Evolutionary conservation across 2,113 vertebrate species (phyloP).

Genomic region (Ovis aries): DNA sequence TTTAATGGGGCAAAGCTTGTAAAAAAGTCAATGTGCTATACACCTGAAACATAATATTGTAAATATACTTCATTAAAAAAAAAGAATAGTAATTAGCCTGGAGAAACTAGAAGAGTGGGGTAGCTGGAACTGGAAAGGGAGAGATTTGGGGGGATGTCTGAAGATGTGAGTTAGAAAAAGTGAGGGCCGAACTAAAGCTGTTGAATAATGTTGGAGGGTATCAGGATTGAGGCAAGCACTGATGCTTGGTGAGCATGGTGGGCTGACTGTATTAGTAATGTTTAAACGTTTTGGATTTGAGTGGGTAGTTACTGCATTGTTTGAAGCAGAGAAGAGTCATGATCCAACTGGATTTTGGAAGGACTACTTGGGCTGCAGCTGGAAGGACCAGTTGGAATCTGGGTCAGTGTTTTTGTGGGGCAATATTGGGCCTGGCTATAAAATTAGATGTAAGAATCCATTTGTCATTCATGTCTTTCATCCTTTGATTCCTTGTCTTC

Average conservation of each 20-base stretch:
- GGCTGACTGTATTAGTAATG: not conserved
- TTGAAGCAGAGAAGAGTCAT: not conserved
- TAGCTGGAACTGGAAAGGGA: not conserved
- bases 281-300: not conserved
- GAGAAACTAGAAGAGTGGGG: not conserved
- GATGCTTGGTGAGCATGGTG: not conserved
- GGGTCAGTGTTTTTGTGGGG: not conserved
- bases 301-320: not conserved
- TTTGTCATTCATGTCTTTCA: not conserved
- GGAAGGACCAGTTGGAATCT: not conserved
- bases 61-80: not conserved
- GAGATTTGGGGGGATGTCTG: not conserved
- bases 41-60: not conserved
- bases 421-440: not conserved
- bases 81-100: not conserved
- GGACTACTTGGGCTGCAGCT: not conserved
- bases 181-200: not conserved
- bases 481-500: not conserved
- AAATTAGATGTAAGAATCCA: not conserved
- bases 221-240: not conserved
- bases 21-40: not conserved
- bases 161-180: not conserved
- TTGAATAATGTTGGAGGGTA: not conserved
- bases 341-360: not conserved
- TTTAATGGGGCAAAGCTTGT: not conserved